Evolutionary conservation across 1,140 invertebrate species (phyloP), one percentile per base, ranked within the genome.

Genomic region (Sycobia sp.): DNA sequence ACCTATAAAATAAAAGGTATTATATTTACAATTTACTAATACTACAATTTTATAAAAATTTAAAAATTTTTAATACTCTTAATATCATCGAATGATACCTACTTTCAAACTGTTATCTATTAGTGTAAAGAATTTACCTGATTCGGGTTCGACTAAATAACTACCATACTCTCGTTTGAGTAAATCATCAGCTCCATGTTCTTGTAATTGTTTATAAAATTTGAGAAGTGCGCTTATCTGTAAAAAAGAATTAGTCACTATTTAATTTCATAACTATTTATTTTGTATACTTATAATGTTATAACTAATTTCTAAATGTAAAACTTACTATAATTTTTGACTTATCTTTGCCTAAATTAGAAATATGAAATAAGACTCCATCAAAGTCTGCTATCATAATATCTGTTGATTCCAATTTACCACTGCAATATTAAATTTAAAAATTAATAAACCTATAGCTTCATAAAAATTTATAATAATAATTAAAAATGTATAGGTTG

Each of bases 191-290:
- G 96, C 96, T 62, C 97, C 97, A 86, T 99, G 94, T 81, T 97
- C 91, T 86, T 97, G 93, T 72, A 99, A 87, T 83, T 99, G 94
- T 83, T 96, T 95, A 84, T 97, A 99, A 85, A 99, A 99, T 84
- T 99, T 99, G 63, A 99, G 84, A 70, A 95, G 91, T 83, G 99
- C 98, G 86, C 96, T 99, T 79, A 97, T 90, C 94, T 98, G 77
- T 20, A 75, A 75, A 65, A 14, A 66, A 65, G 29, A 16, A 41
- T 23, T 3, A 10, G n/a, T n/a, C n/a, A n/a, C n/a, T n/a, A n/a
- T n/a, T n/a, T n/a, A n/a, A n/a, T n/a, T n/a, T n/a, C n/a, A n/a
- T n/a, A n/a, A n/a, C n/a, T n/a, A n/a, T n/a, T n/a, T n/a, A 43
- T 56, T 18, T 8, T 20, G 46, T 46, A 22, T 13, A 16, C 34